Evolutionary conservation across 2,797 vertebrate species (phyloP), one percentile per base, ranked within the genome.

Genomic region (Microhierax caerulescens): DNA sequence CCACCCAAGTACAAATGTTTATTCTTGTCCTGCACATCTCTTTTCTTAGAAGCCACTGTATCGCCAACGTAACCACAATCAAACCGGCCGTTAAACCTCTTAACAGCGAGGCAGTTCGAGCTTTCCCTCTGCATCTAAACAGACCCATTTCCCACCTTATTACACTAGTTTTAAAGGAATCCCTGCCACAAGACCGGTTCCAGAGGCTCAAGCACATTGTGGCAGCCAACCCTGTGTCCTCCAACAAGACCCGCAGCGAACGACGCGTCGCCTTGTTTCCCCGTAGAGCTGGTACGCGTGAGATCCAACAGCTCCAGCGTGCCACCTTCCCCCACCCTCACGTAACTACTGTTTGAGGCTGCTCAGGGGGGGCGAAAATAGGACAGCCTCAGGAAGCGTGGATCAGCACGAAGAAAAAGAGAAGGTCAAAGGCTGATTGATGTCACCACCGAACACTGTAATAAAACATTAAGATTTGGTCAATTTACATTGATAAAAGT

Each of bases 351-450:
- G 25, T 45, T 47, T 85, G 23, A 89, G 79, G 80, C 25, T 89
- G 47, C 27, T 73, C 20, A 24, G 10, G 7, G 23, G 21, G 32
- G 34, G 34, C 82, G 64, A 84, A 94, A 87, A 91, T 36, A 15
- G 13, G 79, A 60, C 32, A 87, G 67, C 41, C n/a, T 82, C 43
- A 48, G 41, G 53, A 90, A 59, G 32, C 32, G 22, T 36, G 48
- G 56, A 95, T 88, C 43, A 95, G 48, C 19, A 64, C 2, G 14
- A 88, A 90, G 57, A 67, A 72, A 91, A 85, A 84, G 37, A 78
- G 37, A 94, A 92, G 63, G 83, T 88, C 86, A 96, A 93, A 82
- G 77, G 64, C 56, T 87, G 69, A 84, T 18, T 69, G 59, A 92
- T 70, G 28, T 56, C 36, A 73, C 25, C 24, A 41, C 22, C 27